Base-by-base conservation (phyloP, 2,888 invertebrate genomes). In the Sarcophaga rosellei region DNA sequence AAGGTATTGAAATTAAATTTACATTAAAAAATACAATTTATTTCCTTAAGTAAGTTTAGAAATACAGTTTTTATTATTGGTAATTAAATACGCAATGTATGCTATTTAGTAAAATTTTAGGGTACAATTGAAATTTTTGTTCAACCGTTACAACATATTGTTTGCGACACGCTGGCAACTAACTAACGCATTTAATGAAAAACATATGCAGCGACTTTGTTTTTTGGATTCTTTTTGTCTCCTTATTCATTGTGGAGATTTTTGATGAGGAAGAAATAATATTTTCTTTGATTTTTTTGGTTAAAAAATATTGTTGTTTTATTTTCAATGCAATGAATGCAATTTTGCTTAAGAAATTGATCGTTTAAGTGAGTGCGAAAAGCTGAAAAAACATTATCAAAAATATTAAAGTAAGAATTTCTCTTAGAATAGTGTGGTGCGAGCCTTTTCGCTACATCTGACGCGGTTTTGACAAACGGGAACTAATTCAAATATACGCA, bases 221-320 rank as follows among this genome's bases (percentile, higher is more conserved):
- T 78, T 78, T 81, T 12, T 61, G 15, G 12, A 62, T 77, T 73
- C 77, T 74, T 53, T 81, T 81, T 47, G 53, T 17, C 70, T 63
- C 45, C 65, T 66, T 53, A 12, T 86, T 86, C 77, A 77, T 66
- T 23, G 73, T 86, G 85, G 85, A 86, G 85, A 86, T 25, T 82
- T 81, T 76, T 80, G 77, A 81, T 83, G 86, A 83, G 77, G 81
- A 84, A 68, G 76, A 75, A 86, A 80, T 86, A 83, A 84, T 84
- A 81, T 86, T 86, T 86, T 82, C 85, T 82, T 83, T 77, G 47
- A 72, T 57, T 68, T 86, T 85, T 86, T 86, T 84, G 81, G 77
- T 84, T 78, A 84, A 84, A 86, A 74, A 80, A 74, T 77, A 69
- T 86, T 81, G 86, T 84, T 84, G 86, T 83, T 81, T 86, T 84